Percentiles rank a stretch among this genome's conserved stretches.
Conservation (phyloP, 2,888 invertebrate species). For the Patella caerulea region DNA sequence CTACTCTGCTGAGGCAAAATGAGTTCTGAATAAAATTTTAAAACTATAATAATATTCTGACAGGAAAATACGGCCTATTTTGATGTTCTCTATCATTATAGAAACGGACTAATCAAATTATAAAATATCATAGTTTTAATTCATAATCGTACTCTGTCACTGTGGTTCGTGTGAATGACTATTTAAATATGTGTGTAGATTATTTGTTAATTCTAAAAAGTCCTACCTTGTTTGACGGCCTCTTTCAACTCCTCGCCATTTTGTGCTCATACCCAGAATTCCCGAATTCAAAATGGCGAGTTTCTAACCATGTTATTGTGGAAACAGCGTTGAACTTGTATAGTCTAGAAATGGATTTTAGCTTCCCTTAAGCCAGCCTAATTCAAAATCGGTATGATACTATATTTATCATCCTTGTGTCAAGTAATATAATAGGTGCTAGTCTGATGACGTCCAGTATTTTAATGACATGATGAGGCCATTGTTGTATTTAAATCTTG, state of each 20-base stretch:
- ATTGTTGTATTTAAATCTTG: not conserved
- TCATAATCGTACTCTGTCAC: no score
- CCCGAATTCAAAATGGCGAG: conserved; percentile 35
- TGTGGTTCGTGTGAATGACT: no score
- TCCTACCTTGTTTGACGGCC: conserved; percentile 35
- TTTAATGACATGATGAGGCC: conserved; percentile 5
- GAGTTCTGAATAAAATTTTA: conserved; percentile 35
- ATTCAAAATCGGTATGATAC: not conserved
- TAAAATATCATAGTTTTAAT: no score
- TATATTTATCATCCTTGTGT: not conserved
- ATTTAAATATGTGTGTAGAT: not conserved
- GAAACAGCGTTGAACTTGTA: not conserved
- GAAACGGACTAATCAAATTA: no score
- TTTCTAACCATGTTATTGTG: conserved; percentile 22
- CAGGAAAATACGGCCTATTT: conserved; percentile 8
- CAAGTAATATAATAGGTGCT: not conserved
- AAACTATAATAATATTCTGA: conserved; percentile 26
- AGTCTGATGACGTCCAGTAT: not conserved
- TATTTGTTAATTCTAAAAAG: conserved; percentile 24
- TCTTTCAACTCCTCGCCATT: conserved; percentile 38
- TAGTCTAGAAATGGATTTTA: no score
- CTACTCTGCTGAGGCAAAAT: conserved; percentile 31
- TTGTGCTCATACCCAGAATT: conserved; percentile 39
- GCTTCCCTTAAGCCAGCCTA: no score
- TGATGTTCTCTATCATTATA: not conserved